Base-by-base conservation (phyloP, 2,113 vertebrate species). In the Pteronura brasiliensis region DNA sequence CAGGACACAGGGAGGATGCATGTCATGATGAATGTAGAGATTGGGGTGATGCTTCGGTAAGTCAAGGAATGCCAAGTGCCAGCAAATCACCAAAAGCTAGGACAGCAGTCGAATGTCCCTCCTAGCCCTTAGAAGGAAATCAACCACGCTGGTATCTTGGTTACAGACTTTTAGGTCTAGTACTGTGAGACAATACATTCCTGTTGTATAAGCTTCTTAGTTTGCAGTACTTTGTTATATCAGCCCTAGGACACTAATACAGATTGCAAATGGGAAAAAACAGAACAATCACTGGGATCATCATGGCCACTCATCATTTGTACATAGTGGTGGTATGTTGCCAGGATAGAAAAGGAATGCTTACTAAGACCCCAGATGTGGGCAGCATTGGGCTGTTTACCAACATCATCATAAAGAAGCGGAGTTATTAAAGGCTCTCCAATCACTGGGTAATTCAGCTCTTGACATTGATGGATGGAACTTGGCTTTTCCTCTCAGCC, bases 391-490 rank as follows among this genome's bases (percentile, higher is more conserved):
- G 67, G 17, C 87, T 91, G 2, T 85, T 95, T 99, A 99, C 99
- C 97, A 99, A 98, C 97, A 98, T 97, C 83, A 39, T 98, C 98
- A 97, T 98, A 98, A 97, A 98, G 98, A 98, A 98, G 97, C 79
- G 81, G 95, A 97, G 98, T 98, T 99, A 99, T 99, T 99, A 99
- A 98, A 99, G 98, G 97, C 97, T 98, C 97, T 97, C 97, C 98
- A 98, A 98, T 98, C 97, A 98, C 99, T 98, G 92, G 98, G 98
- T 98, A 98, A 99, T 99, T 98, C 98, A 98, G 97, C 93, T 96
- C 92, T 96, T 99, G 99, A 99, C 99, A 77, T 98, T 99, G 99
- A 99, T 99, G 98, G 99, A 99, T 99, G 99, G 98, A 98, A 98
- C 98, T 98, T 99, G 98, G 99, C 99, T 98, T 96, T 98, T 99